These are phyloP conservation scores for Danio choprae DNA, from an alignment of 2,797 vertebrate species.

Conservation along the genomic window DNA sequence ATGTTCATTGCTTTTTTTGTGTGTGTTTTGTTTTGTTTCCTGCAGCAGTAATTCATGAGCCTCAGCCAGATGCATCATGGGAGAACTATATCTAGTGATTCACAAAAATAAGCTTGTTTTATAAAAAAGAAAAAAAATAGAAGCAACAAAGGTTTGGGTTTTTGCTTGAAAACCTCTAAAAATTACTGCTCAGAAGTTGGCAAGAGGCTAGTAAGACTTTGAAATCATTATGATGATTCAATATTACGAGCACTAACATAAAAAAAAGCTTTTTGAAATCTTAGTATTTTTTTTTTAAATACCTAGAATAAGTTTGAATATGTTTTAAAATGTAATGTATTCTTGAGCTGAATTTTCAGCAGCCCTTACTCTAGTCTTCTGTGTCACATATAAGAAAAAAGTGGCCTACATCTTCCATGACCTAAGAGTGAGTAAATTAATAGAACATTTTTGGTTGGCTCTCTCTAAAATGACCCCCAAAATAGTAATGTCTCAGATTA, in stretches of 20 bases:
- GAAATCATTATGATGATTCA: too few species aligned
- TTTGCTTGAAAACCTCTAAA: neutral
- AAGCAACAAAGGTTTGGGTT: neutral
- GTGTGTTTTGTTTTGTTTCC: conserved; percentile 22
- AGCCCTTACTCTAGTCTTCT: neutral
- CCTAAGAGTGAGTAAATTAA: too few species aligned
- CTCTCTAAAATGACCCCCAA: too few species aligned
- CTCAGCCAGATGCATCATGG: neutral
- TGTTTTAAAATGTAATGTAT: neutral
- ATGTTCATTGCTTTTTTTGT: conserved; percentile 15
- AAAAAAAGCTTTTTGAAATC: too few species aligned
- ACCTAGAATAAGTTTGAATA: neutral
- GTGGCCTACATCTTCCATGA: too few species aligned
- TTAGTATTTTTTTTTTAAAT: too few species aligned
- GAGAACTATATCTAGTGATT: conserved; percentile 1
- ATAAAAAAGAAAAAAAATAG: neutral
- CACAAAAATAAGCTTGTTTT: conserved; percentile 15
- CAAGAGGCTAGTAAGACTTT: too few species aligned
- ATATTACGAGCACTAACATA: too few species aligned
- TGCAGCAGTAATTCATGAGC: conserved; percentile 48
- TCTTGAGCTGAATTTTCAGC: neutral
- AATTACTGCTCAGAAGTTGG: neutral
- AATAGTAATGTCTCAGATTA: too few species aligned
- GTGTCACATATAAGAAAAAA: neutral
- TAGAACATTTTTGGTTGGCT: too few species aligned